These are phyloP conservation scores for Ochotona curzoniae DNA, from an alignment of 2,113 vertebrate species.

Conservation along the genomic window DNA sequence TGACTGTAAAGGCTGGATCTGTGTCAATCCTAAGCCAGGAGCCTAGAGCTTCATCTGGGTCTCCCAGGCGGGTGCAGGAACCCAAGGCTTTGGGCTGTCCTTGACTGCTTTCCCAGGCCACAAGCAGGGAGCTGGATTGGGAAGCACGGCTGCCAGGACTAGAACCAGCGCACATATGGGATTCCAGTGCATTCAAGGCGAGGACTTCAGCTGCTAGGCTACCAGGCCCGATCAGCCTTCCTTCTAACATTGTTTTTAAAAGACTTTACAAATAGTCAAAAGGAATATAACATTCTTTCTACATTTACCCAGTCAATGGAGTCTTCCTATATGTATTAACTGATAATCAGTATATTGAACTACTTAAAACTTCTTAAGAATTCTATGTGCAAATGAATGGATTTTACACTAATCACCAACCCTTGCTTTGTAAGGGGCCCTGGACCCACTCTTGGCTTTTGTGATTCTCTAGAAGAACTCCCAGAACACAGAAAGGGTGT, in stretches of 20 bases:
- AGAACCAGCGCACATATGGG: too few relatives aligned
- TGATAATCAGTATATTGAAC: slow-evolving; percentile 22
- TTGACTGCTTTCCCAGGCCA: too few relatives aligned
- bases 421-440: background rate
- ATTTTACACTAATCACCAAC: background rate
- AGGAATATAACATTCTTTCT: background rate
- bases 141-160: too few relatives aligned
- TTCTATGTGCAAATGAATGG: background rate
- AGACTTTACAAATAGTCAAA: background rate
- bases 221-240: background rate
- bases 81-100: too few relatives aligned
- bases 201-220: too few relatives aligned
- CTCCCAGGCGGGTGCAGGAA: too few relatives aligned
- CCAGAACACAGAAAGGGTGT: background rate
- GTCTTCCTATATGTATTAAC: background rate
- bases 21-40: too few relatives aligned
- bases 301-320: background rate
- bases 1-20: too few relatives aligned
- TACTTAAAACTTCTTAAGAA: background rate
- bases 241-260: background rate
- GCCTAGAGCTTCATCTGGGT: too few relatives aligned
- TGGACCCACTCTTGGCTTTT: background rate
- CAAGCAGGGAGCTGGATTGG: too few relatives aligned
- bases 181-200: too few relatives aligned
- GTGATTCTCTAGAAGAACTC: background rate